Conservation (phyloP, 1,140 invertebrate genomes). For the Lethrus apterus region DNA sequence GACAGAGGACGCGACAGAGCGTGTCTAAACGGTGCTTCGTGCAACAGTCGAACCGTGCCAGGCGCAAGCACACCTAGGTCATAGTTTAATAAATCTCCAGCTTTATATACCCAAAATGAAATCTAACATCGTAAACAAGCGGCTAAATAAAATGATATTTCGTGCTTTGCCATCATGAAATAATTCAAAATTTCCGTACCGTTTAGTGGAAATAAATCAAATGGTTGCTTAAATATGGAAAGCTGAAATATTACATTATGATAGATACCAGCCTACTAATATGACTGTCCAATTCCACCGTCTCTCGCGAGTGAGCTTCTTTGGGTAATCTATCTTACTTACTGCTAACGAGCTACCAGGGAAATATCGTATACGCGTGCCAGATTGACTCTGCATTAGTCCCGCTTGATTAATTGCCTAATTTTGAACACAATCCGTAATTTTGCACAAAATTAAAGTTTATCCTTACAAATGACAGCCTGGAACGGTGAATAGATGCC, state of each 20-base stretch:
- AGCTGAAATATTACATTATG: conserved; percentile 18
- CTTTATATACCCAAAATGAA: conserved; percentile 9
- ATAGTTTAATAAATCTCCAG: conserved; percentile 10
- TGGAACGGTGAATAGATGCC: no score
- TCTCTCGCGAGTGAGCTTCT: no score
- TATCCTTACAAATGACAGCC: conserved; percentile 8
- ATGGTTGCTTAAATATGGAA: conserved; percentile 20
- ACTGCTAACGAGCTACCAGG: neutral
- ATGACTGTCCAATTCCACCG: conserved; percentile 10
- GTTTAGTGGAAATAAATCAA: conserved; percentile 20
- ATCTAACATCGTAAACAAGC: no score
- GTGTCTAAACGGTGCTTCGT: conserved; percentile 2
- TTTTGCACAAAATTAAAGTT: conserved; percentile 12
- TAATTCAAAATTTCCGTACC: conserved; percentile 19
- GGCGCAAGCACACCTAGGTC: conserved; percentile 1
- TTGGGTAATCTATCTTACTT: conserved; percentile 12
- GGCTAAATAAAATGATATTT: no score
- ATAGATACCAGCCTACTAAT: conserved; percentile 13
- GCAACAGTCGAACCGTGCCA: conserved; percentile 10
- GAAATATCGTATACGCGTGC: neutral
- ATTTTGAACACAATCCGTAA: conserved; percentile 11
- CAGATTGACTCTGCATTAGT: conserved; percentile 11
- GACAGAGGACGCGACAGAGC: conserved; percentile 10
- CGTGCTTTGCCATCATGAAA: conserved; percentile 16
- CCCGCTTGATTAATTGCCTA: conserved; percentile 8